phyloP scores from a whole-genome alignment of 2,797 vertebrate genomes.

The Ptychadena robeensis region DNA sequence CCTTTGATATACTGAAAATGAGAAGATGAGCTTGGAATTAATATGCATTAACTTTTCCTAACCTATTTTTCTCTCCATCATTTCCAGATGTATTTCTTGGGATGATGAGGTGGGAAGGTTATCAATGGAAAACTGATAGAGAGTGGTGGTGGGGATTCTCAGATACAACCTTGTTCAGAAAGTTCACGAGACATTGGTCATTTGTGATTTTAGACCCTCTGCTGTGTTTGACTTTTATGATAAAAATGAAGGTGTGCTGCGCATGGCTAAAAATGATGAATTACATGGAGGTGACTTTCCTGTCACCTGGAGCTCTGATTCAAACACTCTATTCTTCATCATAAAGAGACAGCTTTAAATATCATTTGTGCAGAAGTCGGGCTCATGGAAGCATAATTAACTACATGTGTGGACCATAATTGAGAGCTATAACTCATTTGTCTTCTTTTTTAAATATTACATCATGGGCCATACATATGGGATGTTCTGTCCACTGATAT shows the following conservation, averaged over 20 bases:
- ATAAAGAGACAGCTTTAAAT: constrained; percentile 60
- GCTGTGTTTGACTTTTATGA: constrained; percentile 11
- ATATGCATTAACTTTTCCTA: constrained; percentile 40
- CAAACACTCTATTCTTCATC: constrained; percentile 52
- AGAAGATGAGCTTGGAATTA: constrained; percentile 41
- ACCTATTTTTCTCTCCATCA: constrained; percentile 35
- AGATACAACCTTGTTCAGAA: constrained; percentile 25
- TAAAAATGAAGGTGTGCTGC: constrained; percentile 15
- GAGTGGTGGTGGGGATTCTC: constrained; percentile 4
- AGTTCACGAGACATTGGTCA: constrained; percentile 23
- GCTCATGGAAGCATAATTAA: constrained; percentile 55
- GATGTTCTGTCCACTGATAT: constrained; percentile 32
- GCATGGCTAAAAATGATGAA: constrained; percentile 35
- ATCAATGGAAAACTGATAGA: constrained; percentile 36
- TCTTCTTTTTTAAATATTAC: constrained; percentile 50
- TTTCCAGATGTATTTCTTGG: constrained; percentile 30
- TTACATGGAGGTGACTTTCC: constrained; percentile 37
- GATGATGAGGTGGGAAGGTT: constrained; percentile 34
- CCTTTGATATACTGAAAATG: constrained; percentile 34
- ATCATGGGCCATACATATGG: constrained; percentile 42
- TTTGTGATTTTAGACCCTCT: constrained; percentile 18
- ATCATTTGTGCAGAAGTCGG: constrained; percentile 55
- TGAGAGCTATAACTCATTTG: constrained; percentile 59
- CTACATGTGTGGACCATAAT: constrained; percentile 54
- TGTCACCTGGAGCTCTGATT: constrained; percentile 34